These are phyloP conservation scores for Oryzias dopingdopingensis DNA, from an alignment of 2,797 vertebrate species.

Conservation along the genomic window DNA sequence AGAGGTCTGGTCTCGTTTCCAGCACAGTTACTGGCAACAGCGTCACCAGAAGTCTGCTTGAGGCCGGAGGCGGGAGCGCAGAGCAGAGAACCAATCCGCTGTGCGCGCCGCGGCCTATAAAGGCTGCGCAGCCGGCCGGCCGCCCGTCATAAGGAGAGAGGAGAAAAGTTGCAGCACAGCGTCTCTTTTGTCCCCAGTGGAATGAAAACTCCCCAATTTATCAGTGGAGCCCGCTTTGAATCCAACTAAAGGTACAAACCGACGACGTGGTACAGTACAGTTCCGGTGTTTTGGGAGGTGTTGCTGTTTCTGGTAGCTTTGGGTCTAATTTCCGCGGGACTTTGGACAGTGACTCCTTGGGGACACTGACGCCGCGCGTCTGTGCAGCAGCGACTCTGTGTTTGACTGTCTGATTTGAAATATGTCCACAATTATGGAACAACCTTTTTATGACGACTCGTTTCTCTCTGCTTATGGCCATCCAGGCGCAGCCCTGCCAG, in stretches of 20 bases:
- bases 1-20: constrained; percentile 78
- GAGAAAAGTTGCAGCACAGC: constrained; percentile 15
- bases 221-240: constrained; percentile 75
- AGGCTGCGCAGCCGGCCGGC: not conserved
- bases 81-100: constrained; percentile 58
- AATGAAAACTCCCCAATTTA: constrained; percentile 69
- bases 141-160: constrained; percentile 33
- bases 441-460: constrained; percentile 94
- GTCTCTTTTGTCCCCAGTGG: constrained; percentile 46
- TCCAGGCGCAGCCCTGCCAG: constrained; percentile 81
- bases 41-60: constrained; percentile 66
- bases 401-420: constrained; percentile 77
- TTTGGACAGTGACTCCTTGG: constrained; percentile 67
- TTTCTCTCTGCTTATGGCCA: constrained; percentile 89
- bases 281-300: constrained; percentile 79
- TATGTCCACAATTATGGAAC: constrained; percentile 97
- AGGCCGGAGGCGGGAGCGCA: constrained; percentile 40
- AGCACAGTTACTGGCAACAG: constrained; percentile 85
- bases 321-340: constrained; percentile 70
- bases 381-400: constrained; percentile 44
- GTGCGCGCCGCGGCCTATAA: constrained; percentile 33
- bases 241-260: constrained; percentile 74
- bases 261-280: constrained; percentile 81
- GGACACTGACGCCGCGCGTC: constrained; percentile 43
- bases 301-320: constrained; percentile 70